Evolutionary conservation across 2,113 vertebrate species (phyloP).

Genomic region (Carollia perspicillata): DNA sequence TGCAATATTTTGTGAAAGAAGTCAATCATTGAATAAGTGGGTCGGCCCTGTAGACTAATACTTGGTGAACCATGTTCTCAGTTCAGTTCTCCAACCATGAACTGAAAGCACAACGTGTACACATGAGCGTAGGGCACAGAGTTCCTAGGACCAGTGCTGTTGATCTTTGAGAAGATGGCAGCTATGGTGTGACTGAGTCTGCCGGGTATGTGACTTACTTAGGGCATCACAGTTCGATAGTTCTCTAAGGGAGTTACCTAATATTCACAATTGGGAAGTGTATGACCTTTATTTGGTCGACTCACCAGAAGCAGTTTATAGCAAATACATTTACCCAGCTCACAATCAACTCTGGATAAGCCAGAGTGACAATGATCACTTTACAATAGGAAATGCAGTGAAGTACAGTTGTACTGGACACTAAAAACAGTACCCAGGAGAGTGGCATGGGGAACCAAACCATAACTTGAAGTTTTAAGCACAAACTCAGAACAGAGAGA

Average conservation of each 20-base stretch:
- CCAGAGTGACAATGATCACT: background rate
- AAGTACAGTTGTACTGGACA: background rate
- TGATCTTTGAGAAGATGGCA: background rate
- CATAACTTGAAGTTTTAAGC: background rate
- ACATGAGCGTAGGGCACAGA: background rate
- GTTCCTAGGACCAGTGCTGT: background rate
- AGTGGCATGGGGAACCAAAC: background rate
- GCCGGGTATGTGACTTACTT: background rate
- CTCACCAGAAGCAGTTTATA: background rate
- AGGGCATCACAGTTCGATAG: background rate
- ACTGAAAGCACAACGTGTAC: background rate
- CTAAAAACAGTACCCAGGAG: background rate
- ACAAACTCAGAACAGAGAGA: background rate
- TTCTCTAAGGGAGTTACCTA: background rate
- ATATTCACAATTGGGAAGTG: background rate
- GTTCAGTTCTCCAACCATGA: background rate
- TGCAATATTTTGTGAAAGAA: background rate
- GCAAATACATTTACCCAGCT: background rate
- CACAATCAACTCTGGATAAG: background rate
- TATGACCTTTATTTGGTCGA: background rate
- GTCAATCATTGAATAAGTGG: background rate
- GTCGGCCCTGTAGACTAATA: background rate
- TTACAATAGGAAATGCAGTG: background rate
- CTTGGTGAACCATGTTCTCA: no score
- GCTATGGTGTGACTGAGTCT: background rate